Conservation (phyloP, 2,113 vertebrate genomes). For the Pleuronectes platessa region DNA sequence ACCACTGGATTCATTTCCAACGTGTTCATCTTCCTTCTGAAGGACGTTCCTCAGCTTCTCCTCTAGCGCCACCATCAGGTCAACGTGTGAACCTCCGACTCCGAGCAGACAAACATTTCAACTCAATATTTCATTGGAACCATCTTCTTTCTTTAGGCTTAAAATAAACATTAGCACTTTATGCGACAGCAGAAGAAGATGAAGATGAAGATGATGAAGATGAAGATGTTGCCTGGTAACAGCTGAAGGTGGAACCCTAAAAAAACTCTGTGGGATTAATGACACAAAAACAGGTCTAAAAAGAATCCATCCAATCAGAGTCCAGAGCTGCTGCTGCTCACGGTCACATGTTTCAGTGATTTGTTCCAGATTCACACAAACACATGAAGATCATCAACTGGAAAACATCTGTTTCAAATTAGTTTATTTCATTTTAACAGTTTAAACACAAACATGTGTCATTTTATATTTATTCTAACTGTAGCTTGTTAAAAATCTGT, state of each 20-base stretch:
- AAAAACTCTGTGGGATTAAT: neutral
- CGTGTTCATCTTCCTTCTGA: too few species aligned
- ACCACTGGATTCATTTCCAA: too few species aligned
- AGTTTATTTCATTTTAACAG: too few species aligned
- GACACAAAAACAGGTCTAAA: neutral
- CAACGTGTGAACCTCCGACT: neutral
- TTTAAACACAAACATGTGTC: too few species aligned
- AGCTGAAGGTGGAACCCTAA: neutral
- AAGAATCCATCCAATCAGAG: conserved; percentile 6
- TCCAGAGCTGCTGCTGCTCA: neutral
- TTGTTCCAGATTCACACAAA: neutral
- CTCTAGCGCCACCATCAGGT: too few species aligned
- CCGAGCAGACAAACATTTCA: neutral
- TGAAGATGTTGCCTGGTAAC: conserved; percentile 11
- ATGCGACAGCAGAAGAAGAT: neutral
- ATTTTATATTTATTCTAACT: neutral
- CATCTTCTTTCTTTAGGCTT: neutral
- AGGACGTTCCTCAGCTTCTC: too few species aligned
- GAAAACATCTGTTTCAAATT: too few species aligned
- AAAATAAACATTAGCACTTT: neutral
- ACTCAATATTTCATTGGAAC: neutral
- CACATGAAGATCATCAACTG: neutral
- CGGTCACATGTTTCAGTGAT: neutral
- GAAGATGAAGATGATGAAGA: neutral
- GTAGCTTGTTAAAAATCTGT: neutral